phyloP scores from a whole-genome alignment of 2,113 vertebrate genomes.

The Lampris incognitus region DNA sequence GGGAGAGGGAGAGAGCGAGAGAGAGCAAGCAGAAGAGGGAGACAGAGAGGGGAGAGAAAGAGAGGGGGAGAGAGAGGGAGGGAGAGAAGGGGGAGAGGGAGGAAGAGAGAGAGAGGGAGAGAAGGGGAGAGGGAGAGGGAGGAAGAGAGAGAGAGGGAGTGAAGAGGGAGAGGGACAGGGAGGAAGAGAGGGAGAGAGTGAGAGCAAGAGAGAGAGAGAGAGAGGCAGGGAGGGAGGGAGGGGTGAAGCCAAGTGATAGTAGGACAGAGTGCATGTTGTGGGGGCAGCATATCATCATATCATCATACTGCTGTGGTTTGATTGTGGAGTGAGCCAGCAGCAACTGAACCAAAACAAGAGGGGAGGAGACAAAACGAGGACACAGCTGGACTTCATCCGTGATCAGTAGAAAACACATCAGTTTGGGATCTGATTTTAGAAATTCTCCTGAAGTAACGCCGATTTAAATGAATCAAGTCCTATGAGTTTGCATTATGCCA shows the following conservation, averaged over 20 bases:
- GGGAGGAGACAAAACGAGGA: conserved; percentile 50
- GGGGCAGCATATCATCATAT: conserved; percentile 44
- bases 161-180: conserved; percentile 42
- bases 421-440: conserved; percentile 33
- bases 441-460: conserved; percentile 29
- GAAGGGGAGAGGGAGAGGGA: conserved; percentile 12
- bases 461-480: conserved; percentile 41
- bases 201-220: conserved; percentile 59
- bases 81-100: neutral
- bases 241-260: conserved; percentile 31
- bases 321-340: conserved; percentile 54
- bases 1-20: neutral
- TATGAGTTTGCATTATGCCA: conserved; percentile 50
- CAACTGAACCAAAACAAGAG: conserved; percentile 61
- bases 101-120: neutral
- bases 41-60: neutral
- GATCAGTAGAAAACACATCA: conserved; percentile 63
- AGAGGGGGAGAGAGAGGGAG: neutral
- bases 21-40: neutral
- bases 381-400: conserved; percentile 41
- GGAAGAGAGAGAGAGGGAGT: conserved; percentile 24
- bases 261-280: conserved; percentile 54
- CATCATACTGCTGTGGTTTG: conserved; percentile 56
- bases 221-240: conserved; percentile 23
- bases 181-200: conserved; percentile 31